Conservation (phyloP, 64 coral and sea anemone species). For the Montipora foliosa region DNA sequence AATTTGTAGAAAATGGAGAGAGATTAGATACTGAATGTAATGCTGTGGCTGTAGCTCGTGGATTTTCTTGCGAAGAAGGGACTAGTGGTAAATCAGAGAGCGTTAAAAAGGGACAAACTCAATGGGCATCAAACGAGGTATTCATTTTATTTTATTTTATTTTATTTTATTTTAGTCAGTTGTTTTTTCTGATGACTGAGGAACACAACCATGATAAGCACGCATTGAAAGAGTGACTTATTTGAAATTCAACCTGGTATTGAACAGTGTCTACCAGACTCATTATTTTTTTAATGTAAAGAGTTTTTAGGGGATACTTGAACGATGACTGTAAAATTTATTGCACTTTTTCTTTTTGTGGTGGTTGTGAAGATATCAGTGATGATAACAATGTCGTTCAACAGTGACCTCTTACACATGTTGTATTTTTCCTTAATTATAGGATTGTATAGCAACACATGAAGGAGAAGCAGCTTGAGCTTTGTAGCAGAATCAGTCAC, state of each 20-base stretch:
- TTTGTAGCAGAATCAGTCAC: background rate
- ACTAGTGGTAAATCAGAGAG: background rate
- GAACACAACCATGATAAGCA: no score
- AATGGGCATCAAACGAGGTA: background rate
- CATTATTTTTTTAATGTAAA: background rate
- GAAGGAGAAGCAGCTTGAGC: background rate
- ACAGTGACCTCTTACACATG: background rate
- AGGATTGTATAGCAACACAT: background rate
- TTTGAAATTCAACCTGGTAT: background rate
- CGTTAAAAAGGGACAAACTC: background rate
- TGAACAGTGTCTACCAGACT: background rate
- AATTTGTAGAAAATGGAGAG: slow-evolving; percentile 46
- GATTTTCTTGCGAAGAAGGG: background rate
- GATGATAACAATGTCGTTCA: no score
- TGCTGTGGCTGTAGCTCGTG: background rate
- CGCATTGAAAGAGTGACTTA: no score
- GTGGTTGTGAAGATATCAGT: no score
- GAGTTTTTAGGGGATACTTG: no score
- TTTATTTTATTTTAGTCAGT: background rate
- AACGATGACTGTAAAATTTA: no score
- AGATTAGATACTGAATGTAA: slow-evolving; percentile 4
- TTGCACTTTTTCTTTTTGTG: no score
- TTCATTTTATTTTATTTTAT: background rate
- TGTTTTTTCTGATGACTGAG: no score
- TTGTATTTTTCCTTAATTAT: background rate